Percentiles rank a stretch among this genome's conserved stretches.
These are phyloP conservation scores for Nomada fabriciana DNA, from an alignment of 2,888 invertebrate genomes.

Conservation along the genomic window DNA sequence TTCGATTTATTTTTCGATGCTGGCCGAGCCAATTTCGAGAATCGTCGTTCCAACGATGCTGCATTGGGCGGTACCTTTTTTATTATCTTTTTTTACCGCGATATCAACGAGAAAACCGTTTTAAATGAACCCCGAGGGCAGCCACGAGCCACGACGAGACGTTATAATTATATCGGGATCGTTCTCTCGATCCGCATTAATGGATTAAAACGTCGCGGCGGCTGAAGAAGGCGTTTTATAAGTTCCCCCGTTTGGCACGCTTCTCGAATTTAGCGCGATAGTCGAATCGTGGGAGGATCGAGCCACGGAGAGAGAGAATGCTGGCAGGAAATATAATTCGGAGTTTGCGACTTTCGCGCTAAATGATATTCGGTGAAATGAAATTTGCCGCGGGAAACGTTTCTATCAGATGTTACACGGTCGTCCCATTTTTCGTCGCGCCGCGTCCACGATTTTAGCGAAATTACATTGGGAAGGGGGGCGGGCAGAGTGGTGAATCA, in stretches of 20 bases:
- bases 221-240: constrained; percentile 52
- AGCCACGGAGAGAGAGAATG: constrained; percentile 29
- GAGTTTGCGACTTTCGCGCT: constrained; percentile 59
- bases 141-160: not conserved
- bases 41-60: not conserved
- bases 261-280: constrained; percentile 51
- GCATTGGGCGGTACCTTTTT: not conserved
- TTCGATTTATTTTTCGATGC: constrained; percentile 19
- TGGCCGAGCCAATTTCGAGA: constrained; percentile 7
- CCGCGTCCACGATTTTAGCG: constrained; percentile 4
- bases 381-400: constrained; percentile 53
- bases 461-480: constrained; percentile 8
- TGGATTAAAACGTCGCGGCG: constrained; percentile 31
- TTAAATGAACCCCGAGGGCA: not conserved
- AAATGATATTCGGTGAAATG: constrained; percentile 65
- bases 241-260: constrained; percentile 55
- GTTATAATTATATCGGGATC: constrained; percentile 15
- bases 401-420: constrained; percentile 37
- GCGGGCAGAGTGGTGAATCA: not conserved
- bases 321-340: constrained; percentile 63
- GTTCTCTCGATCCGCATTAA: constrained; percentile 22
- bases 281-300: constrained; percentile 13
- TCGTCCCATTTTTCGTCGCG: constrained; percentile 23
- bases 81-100: no score
- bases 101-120: not conserved